Evolutionary conservation across 2,888 invertebrate species (phyloP).

Genomic region (Dysmachus trigonus): DNA sequence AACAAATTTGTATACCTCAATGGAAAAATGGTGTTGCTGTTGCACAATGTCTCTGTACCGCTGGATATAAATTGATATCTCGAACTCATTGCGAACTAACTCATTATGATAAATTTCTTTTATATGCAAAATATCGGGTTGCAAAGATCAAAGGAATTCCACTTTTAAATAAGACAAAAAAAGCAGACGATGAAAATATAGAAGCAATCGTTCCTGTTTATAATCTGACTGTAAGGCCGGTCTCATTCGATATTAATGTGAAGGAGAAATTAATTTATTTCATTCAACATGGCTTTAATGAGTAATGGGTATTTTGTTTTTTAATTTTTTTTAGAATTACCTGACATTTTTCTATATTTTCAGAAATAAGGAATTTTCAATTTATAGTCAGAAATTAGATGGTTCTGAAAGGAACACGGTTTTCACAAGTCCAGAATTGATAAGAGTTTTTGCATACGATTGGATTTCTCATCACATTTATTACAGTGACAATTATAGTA

Average conservation of each 20-base stretch:
- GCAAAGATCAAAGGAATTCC: conserved; percentile 76
- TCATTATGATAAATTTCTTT: conserved; percentile 71
- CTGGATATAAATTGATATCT: conserved; percentile 73
- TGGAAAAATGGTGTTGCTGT: conserved; percentile 68
- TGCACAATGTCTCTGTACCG: conserved; percentile 76
- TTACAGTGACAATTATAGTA: conserved; percentile 82
- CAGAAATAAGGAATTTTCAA: conserved; percentile 65
- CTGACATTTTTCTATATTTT: background rate
- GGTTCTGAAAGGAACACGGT: conserved; percentile 69
- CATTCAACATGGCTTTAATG: conserved; percentile 57
- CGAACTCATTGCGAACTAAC: conserved; percentile 70
- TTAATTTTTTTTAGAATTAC: conserved; percentile 4
- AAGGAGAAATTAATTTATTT: conserved; percentile 71
- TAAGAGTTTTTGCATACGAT: conserved; percentile 80
- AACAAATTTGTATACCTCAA: conserved; percentile 78
- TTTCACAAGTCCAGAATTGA: conserved; percentile 69
- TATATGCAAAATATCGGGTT: conserved; percentile 74
- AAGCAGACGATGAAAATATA: conserved; percentile 54
- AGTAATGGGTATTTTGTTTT: conserved; percentile 66
- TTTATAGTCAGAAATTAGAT: conserved; percentile 73
- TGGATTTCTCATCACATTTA: conserved; percentile 85
- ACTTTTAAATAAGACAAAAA: conserved; percentile 50
- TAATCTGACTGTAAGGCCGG: conserved; percentile 70
- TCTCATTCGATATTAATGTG: conserved; percentile 76
- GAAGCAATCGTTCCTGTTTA: conserved; percentile 77